Conservation (phyloP, 2,113 vertebrate species). For the Pygoscelis adeliae region DNA sequence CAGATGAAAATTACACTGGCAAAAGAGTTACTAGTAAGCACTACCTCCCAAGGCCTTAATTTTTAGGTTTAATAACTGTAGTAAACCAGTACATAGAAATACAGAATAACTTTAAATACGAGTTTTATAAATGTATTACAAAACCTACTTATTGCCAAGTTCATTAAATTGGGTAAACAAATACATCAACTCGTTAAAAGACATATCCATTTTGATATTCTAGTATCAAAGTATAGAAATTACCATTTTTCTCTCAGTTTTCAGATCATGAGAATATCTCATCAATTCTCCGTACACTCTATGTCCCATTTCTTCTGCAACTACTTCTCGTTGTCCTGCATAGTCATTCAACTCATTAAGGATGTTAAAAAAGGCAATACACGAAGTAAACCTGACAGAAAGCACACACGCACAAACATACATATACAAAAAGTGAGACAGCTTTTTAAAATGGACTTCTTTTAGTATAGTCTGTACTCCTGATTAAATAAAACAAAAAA, state of each 20-base stretch:
- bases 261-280: conserved; percentile 94
- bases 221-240: conserved; percentile 40
- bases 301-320: conserved; percentile 97
- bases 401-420: conserved; percentile 11
- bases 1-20: neutral
- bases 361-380: conserved; percentile 93
- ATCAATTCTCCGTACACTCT: conserved; percentile 95
- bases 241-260: conserved; percentile 95
- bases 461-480: neutral
- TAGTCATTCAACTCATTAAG: conserved; percentile 97
- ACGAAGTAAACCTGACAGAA: conserved; percentile 90
- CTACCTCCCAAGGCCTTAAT: neutral
- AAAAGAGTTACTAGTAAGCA: neutral
- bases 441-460: neutral
- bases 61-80: neutral
- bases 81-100: neutral
- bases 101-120: neutral
- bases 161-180: neutral
- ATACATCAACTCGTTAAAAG: neutral
- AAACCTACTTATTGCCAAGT: neutral
- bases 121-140: neutral
- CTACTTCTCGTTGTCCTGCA: conserved; percentile 95
- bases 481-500: neutral
- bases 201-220: neutral
- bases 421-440: conserved; percentile 8